Conservation (phyloP, 53 echinoderm and acorn worm species). For the Luidia sarsii region DNA sequence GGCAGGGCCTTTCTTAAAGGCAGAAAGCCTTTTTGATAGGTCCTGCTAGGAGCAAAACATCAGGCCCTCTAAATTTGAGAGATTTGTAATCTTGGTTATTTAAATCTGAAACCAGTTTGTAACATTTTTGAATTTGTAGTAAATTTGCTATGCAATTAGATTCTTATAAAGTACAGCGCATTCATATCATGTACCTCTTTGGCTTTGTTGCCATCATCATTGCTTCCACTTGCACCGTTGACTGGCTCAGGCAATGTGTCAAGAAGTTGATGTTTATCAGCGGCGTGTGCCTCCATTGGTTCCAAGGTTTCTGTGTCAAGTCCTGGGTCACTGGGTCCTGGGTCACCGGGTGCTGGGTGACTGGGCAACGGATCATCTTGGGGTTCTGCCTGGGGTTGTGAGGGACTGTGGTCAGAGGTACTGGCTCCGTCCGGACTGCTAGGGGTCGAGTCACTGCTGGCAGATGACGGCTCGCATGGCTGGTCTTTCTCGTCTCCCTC, state of each 20-base stretch:
- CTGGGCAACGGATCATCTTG: background rate
- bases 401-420: background rate
- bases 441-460: background rate
- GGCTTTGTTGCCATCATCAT: background rate
- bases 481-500: conserved; percentile 47
- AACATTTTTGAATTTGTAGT: no score
- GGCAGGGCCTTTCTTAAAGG: no score
- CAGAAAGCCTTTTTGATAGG: no score
- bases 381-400: conserved; percentile 10
- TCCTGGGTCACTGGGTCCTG: background rate
- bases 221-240: background rate
- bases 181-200: no score
- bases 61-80: no score
- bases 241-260: background rate
- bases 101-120: no score
- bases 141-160: no score
- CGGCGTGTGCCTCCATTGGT: background rate
- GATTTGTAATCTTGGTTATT: no score
- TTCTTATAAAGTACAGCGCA: no score
- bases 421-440: conserved; percentile 1
- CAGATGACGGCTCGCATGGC: background rate
- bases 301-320: background rate
- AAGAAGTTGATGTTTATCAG: background rate
- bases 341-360: background rate
- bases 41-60: no score